Conservation (phyloP, 2,113 vertebrate species). For the Rhinogobius similis region DNA sequence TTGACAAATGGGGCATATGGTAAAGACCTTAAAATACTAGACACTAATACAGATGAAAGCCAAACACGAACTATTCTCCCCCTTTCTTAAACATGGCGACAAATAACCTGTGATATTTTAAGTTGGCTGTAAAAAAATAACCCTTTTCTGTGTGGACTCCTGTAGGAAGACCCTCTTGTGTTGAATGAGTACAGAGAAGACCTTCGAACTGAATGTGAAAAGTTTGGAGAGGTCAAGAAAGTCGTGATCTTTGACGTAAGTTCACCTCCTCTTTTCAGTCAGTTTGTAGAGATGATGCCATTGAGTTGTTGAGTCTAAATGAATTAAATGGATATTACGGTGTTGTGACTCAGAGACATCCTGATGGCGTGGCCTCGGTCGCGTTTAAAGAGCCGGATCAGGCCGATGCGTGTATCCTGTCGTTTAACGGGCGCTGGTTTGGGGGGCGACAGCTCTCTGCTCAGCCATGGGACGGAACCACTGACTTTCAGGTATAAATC, state of each 20-base stretch:
- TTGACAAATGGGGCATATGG: neutral
- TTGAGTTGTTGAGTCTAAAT: too few species aligned
- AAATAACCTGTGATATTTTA: too few species aligned
- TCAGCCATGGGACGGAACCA: slow-evolving; percentile 88
- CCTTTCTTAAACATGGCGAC: neutral
- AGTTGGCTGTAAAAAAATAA: too few species aligned
- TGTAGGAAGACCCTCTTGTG: slow-evolving; percentile 93
- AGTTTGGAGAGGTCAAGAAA: slow-evolving; percentile 95
- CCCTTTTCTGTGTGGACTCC: slow-evolving; percentile 20
- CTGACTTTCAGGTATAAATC: slow-evolving; percentile 88
- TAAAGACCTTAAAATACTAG: neutral
- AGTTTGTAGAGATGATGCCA: too few species aligned
- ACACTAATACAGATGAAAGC: neutral
- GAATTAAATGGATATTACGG: slow-evolving; percentile 10
- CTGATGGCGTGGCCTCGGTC: slow-evolving; percentile 93
- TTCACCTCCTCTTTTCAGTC: slow-evolving; percentile 36
- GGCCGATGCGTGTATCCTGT: slow-evolving; percentile 83
- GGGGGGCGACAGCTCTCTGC: slow-evolving; percentile 90
- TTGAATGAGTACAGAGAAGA: slow-evolving; percentile 96
- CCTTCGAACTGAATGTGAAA: slow-evolving; percentile 91
- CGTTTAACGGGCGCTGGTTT: slow-evolving; percentile 93
- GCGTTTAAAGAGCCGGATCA: slow-evolving; percentile 89
- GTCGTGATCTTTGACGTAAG: slow-evolving; percentile 97
- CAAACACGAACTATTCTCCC: neutral
- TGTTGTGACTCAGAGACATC: slow-evolving; percentile 83